phyloP scores from a whole-genome alignment of 2,888 invertebrate genomes.

The Catotricha subobsoleta region DNA sequence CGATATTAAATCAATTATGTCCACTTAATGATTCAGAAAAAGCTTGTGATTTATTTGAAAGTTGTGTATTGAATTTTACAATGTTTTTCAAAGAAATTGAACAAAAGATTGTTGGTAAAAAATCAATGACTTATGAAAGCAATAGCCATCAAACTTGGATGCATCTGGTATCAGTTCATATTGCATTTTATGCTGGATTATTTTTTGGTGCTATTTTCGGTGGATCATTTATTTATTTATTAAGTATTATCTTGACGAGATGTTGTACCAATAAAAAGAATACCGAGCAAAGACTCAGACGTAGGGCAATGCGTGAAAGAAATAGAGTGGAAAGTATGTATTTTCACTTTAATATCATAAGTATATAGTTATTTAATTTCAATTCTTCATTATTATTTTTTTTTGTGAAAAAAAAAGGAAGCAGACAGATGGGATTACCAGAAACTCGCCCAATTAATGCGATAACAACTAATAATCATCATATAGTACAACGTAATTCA shows the following conservation, averaged over 20 bases:
- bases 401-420: no score
- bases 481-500: background rate
- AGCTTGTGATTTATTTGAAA: slow-evolving; percentile 6
- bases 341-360: no score
- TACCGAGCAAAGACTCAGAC: background rate
- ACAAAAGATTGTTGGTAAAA: no score
- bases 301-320: background rate
- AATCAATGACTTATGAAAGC: no score
- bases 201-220: slow-evolving; percentile 2
- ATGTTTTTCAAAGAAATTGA: background rate
- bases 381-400: no score
- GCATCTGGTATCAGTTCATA: slow-evolving; percentile 6
- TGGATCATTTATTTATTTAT: no score
- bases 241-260: no score
- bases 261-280: background rate
- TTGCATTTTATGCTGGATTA: slow-evolving; percentile 1
- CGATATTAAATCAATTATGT: slow-evolving; percentile 1
- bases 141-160: background rate
- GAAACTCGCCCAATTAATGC: no score
- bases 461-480: background rate
- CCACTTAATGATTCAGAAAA: background rate
- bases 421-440: no score
- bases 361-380: no score
- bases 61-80: slow-evolving; percentile 5
- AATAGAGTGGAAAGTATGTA: background rate